These are phyloP conservation scores for Mythimna pallens DNA, from an alignment of 2,888 invertebrate species.

Conservation along the genomic window DNA sequence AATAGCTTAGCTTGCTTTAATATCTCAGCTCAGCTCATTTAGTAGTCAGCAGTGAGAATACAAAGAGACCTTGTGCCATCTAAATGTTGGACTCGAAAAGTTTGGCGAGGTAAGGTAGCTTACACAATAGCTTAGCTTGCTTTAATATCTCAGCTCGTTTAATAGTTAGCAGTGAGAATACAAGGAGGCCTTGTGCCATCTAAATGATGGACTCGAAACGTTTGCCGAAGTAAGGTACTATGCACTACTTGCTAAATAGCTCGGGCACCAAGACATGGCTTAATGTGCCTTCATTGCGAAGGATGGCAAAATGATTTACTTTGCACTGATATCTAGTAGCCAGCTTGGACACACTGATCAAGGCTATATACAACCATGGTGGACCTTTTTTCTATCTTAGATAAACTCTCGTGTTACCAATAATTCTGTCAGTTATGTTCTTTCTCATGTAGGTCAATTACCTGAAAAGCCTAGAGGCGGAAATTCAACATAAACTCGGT, in stretches of 20 bases:
- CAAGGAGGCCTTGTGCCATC: slow-evolving; percentile 78
- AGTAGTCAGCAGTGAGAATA: too few relatives aligned
- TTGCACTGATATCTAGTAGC: too few relatives aligned
- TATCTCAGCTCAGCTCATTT: too few relatives aligned
- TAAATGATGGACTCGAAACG: slow-evolving; percentile 73
- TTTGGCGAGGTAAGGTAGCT: slow-evolving; percentile 78
- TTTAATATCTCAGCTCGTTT: background rate
- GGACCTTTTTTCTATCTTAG: background rate
- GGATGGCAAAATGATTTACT: too few relatives aligned
- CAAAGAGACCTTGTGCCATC: slow-evolving; percentile 79
- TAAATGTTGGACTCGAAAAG: slow-evolving; percentile 73
- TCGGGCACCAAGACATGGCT: too few relatives aligned
- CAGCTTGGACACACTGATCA: too few relatives aligned
- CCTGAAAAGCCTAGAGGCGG: slow-evolving; percentile 80
- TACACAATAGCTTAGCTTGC: background rate
- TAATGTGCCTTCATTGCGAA: too few relatives aligned
- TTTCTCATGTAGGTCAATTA: slow-evolving; percentile 74
- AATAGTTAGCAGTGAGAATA: slow-evolving; percentile 63
- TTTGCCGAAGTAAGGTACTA: slow-evolving; percentile 77
- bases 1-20: too few relatives aligned
- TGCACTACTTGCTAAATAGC: too few relatives aligned
- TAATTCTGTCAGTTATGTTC: background rate
- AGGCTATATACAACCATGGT: too few relatives aligned
- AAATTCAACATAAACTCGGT: slow-evolving; percentile 77
- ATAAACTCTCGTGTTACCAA: background rate